Evolutionary conservation across 1,140 invertebrate species (phyloP).

Genomic region (Bombus superbus): DNA sequence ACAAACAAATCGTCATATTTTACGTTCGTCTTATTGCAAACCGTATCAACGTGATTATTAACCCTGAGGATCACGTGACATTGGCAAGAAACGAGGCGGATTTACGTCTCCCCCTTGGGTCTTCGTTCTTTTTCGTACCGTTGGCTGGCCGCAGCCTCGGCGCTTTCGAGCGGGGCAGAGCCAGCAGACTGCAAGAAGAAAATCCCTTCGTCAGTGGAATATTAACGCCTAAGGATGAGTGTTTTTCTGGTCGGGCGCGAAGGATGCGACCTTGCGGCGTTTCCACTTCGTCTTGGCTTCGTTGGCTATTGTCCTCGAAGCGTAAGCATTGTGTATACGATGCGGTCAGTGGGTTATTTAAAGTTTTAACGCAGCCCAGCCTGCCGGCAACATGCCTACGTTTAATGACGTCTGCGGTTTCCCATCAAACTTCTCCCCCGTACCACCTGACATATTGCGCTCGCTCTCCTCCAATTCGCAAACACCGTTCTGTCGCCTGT

Average conservation of each 20-base stretch:
- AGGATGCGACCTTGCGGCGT: slow-evolving; percentile 27
- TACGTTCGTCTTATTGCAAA: too few species aligned
- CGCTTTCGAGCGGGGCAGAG: background rate
- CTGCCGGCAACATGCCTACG: slow-evolving; percentile 55
- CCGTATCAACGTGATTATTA: too few species aligned
- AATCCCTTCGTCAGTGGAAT: background rate
- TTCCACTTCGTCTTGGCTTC: slow-evolving; percentile 28
- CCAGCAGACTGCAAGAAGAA: background rate
- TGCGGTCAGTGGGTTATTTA: slow-evolving; percentile 75
- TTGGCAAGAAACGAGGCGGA: too few species aligned
- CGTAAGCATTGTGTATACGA: slow-evolving; percentile 29
- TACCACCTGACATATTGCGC: slow-evolving; percentile 48
- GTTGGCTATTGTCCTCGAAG: slow-evolving; percentile 62
- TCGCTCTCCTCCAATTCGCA: background rate
- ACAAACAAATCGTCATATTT: too few species aligned
- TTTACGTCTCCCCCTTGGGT: too few species aligned
- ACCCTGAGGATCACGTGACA: too few species aligned
- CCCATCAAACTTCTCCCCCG: slow-evolving; percentile 67
- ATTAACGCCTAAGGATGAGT: slow-evolving; percentile 21
- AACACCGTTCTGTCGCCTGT: background rate
- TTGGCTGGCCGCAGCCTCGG: background rate
- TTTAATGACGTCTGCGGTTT: slow-evolving; percentile 76
- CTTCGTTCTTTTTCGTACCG: too few species aligned
- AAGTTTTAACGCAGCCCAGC: slow-evolving; percentile 68
- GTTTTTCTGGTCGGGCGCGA: slow-evolving; percentile 32